These are phyloP conservation scores for Sceloporus undulatus DNA, from an alignment of 2,113 vertebrate genomes.

Conservation along the genomic window DNA sequence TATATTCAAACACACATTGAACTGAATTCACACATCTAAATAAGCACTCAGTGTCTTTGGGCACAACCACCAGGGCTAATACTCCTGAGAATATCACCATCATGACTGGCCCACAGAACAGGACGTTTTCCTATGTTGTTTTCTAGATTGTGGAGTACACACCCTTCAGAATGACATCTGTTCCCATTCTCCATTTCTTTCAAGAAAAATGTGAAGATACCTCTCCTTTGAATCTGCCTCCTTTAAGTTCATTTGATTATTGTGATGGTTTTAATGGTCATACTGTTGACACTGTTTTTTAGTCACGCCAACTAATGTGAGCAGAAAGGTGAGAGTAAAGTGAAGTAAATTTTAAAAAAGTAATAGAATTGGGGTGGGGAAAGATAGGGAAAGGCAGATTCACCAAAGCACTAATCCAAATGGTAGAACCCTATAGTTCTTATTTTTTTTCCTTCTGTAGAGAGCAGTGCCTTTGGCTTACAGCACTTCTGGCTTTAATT, in stretches of 20 bases:
- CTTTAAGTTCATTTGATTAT: not conserved
- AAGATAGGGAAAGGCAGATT: not conserved
- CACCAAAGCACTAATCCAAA: not conserved
- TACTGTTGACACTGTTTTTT: no score
- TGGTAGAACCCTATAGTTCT: not conserved
- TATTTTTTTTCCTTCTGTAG: not conserved
- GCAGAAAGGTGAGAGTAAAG: no score
- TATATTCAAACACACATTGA: no score
- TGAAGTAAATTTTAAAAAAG: no score
- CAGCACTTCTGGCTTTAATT: not conserved
- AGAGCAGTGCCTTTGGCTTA: not conserved
- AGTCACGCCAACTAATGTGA: no score
- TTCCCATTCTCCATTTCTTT: not conserved
- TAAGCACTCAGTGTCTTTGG: not conserved
- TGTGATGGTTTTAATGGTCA: not conserved
- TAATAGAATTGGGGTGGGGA: not conserved
- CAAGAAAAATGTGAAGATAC: not conserved
- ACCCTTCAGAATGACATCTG: not conserved
- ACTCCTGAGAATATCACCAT: not conserved
- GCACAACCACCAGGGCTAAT: not conserved
- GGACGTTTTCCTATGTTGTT: not conserved
- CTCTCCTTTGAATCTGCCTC: not conserved
- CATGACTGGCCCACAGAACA: not conserved
- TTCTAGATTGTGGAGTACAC: not conserved
- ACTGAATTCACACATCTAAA: no score